Conservation (phyloP, 2,113 vertebrate genomes). For the Nycticorax nycticorax region DNA sequence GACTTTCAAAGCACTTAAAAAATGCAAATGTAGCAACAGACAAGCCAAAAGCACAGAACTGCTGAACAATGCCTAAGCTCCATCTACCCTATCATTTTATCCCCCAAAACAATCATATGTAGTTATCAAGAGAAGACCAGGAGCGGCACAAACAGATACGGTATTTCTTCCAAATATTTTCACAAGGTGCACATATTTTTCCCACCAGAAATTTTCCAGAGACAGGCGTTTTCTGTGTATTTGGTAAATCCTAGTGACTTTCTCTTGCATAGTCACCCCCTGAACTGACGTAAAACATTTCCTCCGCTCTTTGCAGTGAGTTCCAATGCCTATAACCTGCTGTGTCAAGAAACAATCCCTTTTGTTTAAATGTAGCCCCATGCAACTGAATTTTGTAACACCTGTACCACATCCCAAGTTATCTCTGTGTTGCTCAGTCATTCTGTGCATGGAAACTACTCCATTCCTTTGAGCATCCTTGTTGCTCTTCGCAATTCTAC, state of each 20-base stretch:
- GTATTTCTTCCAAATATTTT: background rate
- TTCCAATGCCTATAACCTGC: background rate
- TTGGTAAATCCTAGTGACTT: background rate
- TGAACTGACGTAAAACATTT: background rate
- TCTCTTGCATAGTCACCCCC: background rate
- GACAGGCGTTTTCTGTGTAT: background rate
- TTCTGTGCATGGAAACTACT: background rate
- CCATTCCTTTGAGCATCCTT: background rate
- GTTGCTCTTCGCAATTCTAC: background rate
- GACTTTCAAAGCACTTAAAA: background rate
- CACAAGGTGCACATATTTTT: background rate
- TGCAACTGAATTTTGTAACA: background rate
- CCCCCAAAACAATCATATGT: background rate
- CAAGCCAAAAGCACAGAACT: background rate
- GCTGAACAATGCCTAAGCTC: background rate
- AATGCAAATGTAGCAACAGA: background rate
- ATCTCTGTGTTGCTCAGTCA: background rate
- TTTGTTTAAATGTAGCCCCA: background rate
- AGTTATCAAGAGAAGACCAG: background rate
- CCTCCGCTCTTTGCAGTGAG: background rate
- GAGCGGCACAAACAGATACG: background rate
- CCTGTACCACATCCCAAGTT: background rate
- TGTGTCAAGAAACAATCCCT: background rate
- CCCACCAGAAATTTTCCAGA: background rate
- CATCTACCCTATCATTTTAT: background rate